Percentiles rank a stretch among this genome's conserved stretches.
Evolutionary conservation across 2,888 invertebrate genomes (phyloP).

Genomic region (Carcina quercana): DNA sequence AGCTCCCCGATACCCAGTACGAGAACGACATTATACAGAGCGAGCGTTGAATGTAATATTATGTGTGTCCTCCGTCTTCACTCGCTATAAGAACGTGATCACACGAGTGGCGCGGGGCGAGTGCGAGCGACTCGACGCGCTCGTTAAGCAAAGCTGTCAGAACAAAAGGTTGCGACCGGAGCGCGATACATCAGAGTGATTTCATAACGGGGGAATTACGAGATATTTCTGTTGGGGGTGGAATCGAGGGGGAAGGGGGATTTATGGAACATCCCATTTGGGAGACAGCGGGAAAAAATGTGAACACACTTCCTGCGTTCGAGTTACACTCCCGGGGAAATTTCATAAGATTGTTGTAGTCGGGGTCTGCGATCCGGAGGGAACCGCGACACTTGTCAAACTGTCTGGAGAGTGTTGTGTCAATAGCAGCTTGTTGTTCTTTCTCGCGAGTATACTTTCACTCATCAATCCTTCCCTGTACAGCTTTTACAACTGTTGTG

Average conservation of each 20-base stretch:
- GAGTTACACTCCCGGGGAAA: slow-evolving; percentile 12
- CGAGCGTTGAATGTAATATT: too few species aligned
- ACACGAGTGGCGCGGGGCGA: too few species aligned
- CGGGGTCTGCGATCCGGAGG: slow-evolving; percentile 2
- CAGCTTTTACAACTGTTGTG: too few species aligned
- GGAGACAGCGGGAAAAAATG: slow-evolving; percentile 28
- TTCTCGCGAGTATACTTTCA: too few species aligned
- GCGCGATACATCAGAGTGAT: slow-evolving; percentile 23
- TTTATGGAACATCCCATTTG: slow-evolving; percentile 32
- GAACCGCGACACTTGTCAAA: too few species aligned
- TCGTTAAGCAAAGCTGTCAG: not conserved
- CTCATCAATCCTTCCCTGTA: too few species aligned
- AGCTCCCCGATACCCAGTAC: too few species aligned
- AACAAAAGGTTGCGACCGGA: slow-evolving; percentile 1
- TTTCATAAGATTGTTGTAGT: slow-evolving; percentile 17
- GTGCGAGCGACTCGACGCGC: not conserved
- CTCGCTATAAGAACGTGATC: too few species aligned
- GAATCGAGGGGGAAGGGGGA: slow-evolving; percentile 21
- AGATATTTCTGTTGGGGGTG: slow-evolving; percentile 23
- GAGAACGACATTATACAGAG: too few species aligned
- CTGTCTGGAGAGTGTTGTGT: too few species aligned
- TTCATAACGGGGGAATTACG: slow-evolving; percentile 29
- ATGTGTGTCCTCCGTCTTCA: too few species aligned
- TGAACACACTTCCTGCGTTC: slow-evolving; percentile 21
- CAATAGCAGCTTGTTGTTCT: too few species aligned